phyloP scores from a whole-genome alignment of 2,888 invertebrate species.

The Diaprepes abbreviatus region DNA sequence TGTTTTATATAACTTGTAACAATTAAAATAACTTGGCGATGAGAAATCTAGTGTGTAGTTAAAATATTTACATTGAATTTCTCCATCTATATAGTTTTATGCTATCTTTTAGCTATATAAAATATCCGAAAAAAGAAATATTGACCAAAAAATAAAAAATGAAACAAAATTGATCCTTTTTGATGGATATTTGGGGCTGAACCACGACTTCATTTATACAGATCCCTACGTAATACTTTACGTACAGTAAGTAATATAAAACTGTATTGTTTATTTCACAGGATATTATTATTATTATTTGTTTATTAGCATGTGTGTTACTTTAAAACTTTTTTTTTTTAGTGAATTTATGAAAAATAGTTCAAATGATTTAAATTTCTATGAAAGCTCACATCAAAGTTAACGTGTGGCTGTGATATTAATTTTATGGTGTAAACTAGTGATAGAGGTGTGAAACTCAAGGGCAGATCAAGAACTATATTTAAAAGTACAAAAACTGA shows the following conservation, averaged over 20 bases:
- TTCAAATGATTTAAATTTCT: slow-evolving; percentile 11
- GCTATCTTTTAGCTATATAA: slow-evolving; percentile 53
- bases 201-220: slow-evolving; percentile 56
- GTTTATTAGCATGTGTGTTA: no score
- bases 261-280: no score
- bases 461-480: background rate
- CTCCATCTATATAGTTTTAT: no score
- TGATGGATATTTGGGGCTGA: slow-evolving; percentile 48
- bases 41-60: no score
- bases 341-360: slow-evolving; percentile 39
- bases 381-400: slow-evolving; percentile 50
- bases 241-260: slow-evolving; percentile 59
- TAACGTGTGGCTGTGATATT: slow-evolving; percentile 49
- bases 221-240: slow-evolving; percentile 59
- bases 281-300: no score
- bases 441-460: background rate
- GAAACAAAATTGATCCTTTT: slow-evolving; percentile 54
- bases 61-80: no score
- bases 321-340: slow-evolving; percentile 19
- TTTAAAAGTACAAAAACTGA: no score
- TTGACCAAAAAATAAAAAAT: slow-evolving; percentile 25
- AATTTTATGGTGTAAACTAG: slow-evolving; percentile 15
- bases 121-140: slow-evolving; percentile 45
- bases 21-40: no score
- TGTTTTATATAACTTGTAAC: no score